These are phyloP conservation scores for Odontophorus gujanensis DNA, from an alignment of 2,113 vertebrate genomes.

Conservation along the genomic window DNA sequence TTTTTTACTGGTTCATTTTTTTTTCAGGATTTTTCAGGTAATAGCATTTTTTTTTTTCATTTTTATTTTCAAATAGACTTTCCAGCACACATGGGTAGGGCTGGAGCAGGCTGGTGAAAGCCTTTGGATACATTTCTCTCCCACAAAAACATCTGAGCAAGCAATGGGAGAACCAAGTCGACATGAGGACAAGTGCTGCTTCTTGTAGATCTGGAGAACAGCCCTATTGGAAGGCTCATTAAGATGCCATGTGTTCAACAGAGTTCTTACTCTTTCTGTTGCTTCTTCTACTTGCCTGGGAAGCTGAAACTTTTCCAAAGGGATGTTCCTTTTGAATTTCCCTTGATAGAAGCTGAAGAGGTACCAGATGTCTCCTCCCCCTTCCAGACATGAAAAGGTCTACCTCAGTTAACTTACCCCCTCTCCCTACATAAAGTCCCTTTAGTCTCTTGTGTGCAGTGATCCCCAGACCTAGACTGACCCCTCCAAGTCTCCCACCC, in stretches of 20 bases:
- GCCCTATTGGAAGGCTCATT: rapidly evolving
- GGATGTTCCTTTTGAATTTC: background rate
- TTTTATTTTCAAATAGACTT: background rate
- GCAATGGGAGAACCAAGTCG: background rate
- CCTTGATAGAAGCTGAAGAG: background rate
- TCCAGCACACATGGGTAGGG: rapidly evolving
- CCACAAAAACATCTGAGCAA: background rate
- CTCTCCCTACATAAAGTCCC: background rate
- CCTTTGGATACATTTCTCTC: background rate
- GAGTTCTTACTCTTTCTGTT: background rate
- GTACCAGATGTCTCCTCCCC: background rate
- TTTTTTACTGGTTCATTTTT: background rate
- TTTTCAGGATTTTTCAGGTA: background rate
- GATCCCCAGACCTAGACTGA: background rate
- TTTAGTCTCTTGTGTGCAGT: background rate
- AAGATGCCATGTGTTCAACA: background rate
- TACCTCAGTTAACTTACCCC: background rate
- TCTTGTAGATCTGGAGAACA: background rate
- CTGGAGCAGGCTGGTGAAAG: background rate
- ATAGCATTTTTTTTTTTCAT: rapidly evolving
- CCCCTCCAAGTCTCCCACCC: background rate
- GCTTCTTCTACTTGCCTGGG: background rate
- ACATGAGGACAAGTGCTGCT: background rate
- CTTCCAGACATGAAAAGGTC: background rate
- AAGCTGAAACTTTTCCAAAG: background rate